Evolutionary conservation across 2,113 vertebrate genomes (phyloP), one percentile per base, ranked within the genome.

Genomic region (Chaetodon trifascialis): DNA sequence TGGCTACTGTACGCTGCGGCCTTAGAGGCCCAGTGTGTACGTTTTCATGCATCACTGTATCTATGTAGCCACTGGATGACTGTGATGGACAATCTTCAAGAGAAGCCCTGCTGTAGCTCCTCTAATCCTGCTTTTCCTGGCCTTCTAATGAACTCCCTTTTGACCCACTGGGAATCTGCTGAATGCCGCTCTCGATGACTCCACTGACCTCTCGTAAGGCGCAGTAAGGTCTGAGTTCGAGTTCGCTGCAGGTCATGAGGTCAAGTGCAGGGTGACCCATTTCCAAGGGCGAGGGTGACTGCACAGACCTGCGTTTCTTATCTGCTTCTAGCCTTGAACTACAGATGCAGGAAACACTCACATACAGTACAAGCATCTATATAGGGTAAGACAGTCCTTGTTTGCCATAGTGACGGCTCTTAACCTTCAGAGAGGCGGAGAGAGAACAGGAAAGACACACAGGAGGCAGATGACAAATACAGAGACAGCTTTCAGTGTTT

Each of bases 241-340:
- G 65, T 51, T 64, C 3, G 34, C 72, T 71, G 84, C 58, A 80
- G 79, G 83, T 90, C 78, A n/a, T 21, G 36, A 75, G 76, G 79
- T 88, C 83, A 89, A 86, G 78, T 23, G n/a, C 54, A 71, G 79
- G 60, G 65, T 73, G 80, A 87, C 78, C 70, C 76, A 40, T 58
- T 55, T 67, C 82, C 82, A 62, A 76, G 78, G 80, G 90, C 67
- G 63, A 63, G 42, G 52, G 79, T 55, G 83, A 78, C 63, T 82
- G 40, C 10, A 44, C 65, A 63, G 42, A 21, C 21, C 55, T 2
- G 16, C 64, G 16, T 76, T 79, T 71, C 66, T 74, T 73, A 40
- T 44, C 56, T 58, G 46, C 78, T 88, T 67, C 63, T 83, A 86
- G 87, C 84, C 89, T 86, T 78, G 71, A 80, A 79, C 85, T 80